Base-by-base conservation (phyloP, 2,797 vertebrate species). In the Synanceia verrucosa region DNA sequence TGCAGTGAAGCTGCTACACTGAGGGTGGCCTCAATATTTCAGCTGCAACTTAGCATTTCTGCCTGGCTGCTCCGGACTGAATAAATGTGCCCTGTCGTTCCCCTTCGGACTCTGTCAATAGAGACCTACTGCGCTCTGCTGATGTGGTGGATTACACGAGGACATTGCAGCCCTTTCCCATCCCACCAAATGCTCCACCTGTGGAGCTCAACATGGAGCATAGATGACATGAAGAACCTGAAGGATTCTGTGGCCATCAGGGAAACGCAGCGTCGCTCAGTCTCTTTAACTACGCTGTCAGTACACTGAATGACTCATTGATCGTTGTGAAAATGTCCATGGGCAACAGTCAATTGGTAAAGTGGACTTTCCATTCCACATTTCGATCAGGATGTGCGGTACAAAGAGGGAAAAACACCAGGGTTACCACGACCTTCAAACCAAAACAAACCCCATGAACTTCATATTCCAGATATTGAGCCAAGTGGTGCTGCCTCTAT, bases 321-420 rank as follows among this genome's bases (percentile, higher is more conserved):
- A 94, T 89, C 75, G 39, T 18, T 36, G 53, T 44, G 79, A 65
- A 83, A 65, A 76, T 63, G 75, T 80, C 70, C 65, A 82, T 50
- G 60, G 76, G 76, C 83, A 66, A 68, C 61, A 52, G 79, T 86
- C 79, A 76, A 89, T 90, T 46, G 18, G 29, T 64, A 65, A 72
- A 90, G 76, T 70, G 77, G 87, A 92, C 86, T 88, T 92, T 93
- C 90, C 92, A 80, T 87, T 83, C 55, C 69, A 58, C 47, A 31
- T 71, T 82, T 85, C 55, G 60, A 87, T 83, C 59, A 21, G 34
- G 13, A 13, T 8, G 2, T n/a, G 65, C 18, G 4, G 34, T 4
- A 28, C 23, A 55, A 33, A 70, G 44, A 47, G 62, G 64, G 65
- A 53, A 70, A 71, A 77, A 65, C 57, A 36, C 9, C 48, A 73